A percentile compares a stretch with the other conserved stretches of the same genome.
Evolutionary conservation across 1,140 invertebrate species (phyloP).

Genomic region (Mamestra configurata): DNA sequence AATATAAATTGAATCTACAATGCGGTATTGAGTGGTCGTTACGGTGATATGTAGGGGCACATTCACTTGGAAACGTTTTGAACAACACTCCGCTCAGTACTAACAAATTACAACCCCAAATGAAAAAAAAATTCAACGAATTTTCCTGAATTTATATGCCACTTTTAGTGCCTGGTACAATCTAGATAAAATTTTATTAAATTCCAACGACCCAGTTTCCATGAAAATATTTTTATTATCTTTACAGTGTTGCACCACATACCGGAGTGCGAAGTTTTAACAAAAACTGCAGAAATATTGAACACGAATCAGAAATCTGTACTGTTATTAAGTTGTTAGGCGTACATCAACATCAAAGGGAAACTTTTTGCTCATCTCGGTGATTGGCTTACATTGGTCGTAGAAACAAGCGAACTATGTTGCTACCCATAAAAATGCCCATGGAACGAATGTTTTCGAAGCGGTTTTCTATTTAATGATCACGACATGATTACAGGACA

Average conservation of each 20-base stretch:
- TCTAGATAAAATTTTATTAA: conserved; percentile 6
- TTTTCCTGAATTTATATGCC: conserved; percentile 8
- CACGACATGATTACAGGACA: conserved; percentile 37
- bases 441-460: conserved; percentile 29
- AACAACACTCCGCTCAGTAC: conserved; percentile 50
- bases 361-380: conserved; percentile 38
- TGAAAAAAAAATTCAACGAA: not conserved
- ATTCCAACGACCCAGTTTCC: not conserved
- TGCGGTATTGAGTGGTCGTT: conserved; percentile 79
- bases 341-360: conserved; percentile 28
- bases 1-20: conserved; percentile 82
- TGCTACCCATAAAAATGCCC: conserved; percentile 40
- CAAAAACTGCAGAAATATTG: not conserved
- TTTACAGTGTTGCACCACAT: not conserved
- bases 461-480: conserved; percentile 41
- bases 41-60: conserved; percentile 75
- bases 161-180: not conserved
- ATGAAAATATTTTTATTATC: not conserved
- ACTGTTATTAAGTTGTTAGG: conserved; percentile 24
- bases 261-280: not conserved
- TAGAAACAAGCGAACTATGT: conserved; percentile 38
- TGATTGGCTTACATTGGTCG: conserved; percentile 42
- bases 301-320: conserved; percentile 22
- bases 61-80: conserved; percentile 62
- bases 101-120: conserved; percentile 46